Base-by-base conservation (phyloP, 2,888 invertebrate genomes). In the Gryllus longicercus region DNA sequence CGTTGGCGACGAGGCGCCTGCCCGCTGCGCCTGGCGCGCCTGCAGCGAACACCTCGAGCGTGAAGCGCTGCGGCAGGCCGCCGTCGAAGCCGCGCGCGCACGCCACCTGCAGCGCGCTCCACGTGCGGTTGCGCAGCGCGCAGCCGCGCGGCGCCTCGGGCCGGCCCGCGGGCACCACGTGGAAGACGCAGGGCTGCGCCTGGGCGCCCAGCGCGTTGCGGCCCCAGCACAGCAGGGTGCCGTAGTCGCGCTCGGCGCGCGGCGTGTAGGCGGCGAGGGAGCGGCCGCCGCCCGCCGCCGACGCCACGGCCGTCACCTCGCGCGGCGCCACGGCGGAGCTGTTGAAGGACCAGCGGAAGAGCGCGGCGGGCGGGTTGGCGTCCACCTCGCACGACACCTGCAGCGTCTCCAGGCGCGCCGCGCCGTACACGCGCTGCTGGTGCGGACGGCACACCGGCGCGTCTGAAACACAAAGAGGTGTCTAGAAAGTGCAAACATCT, bases 261-360 rank as follows among this genome's bases (percentile, higher is more conserved):
- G 94, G n/a, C 78, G 91, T 92, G 86, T 93, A 94, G 81, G 90
- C 90, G 78, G 92, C 91, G 25, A 91, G 89, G 84, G 93, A 93
- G 50, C 91, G 89, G 12, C 91, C 89, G n/a, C n/a, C 89, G 84
- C 93, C 93, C 78, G 89, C 90, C 82, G 89, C 88, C 82, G 92
- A 89, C 83, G 49, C 50, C 12, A 23, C 77, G 14, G 77, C 18
- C 49, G 23, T 49, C 77, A 77, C 49, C n/a, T 23, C n/a, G 14
- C n/a, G 14, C 82, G 92, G 89, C 50, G 91, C 90, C 84, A 93
- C 93, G 83, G 91, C 90, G 75, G 92, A 91, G 86, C 92, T 93
- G n/a, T 94, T 94, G 88, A 94, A 93, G 87, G 92, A 92, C 94
- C 94, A 94, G 82, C 90, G 89, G 87, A 93, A 94, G 83, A 89